Percentiles rank a stretch among this genome's conserved stretches.
phyloP scores from a whole-genome alignment of 2,797 vertebrate genomes.

The Hydrocynus forskahlii region DNA sequence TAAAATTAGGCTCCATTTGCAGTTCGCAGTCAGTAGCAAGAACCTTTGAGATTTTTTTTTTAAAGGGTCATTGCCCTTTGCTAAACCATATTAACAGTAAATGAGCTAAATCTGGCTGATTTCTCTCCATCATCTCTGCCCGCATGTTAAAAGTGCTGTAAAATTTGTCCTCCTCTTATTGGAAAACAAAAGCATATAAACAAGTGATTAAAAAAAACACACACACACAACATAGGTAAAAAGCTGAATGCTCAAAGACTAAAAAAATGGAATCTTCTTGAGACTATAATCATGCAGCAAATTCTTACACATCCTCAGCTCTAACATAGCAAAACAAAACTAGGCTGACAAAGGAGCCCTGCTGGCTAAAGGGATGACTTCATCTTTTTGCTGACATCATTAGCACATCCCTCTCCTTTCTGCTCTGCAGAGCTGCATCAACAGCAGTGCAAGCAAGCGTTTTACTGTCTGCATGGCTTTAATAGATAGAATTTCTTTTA shows the following conservation, averaged over 20 bases:
- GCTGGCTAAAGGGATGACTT: constrained; percentile 68
- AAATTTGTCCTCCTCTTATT: background rate
- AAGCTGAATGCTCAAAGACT: too few relatives aligned
- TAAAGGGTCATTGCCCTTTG: too few relatives aligned
- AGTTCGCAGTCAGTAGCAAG: too few relatives aligned
- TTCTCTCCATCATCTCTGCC: background rate
- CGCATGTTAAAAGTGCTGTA: background rate
- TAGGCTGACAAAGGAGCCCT: constrained; percentile 19
- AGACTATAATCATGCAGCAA: background rate
- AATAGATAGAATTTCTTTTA: background rate
- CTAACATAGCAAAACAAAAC: background rate
- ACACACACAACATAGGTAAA: background rate
- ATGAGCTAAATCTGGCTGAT: too few relatives aligned
- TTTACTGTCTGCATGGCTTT: constrained; percentile 37
- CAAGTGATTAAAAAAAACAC: background rate
- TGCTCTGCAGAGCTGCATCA: constrained; percentile 72
- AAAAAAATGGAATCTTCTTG: too few relatives aligned
- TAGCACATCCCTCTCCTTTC: constrained; percentile 39
- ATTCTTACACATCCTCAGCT: background rate
- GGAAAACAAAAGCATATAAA: background rate
- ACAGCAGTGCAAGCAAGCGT: constrained; percentile 68
- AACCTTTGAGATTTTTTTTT: background rate
- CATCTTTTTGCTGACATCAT: constrained; percentile 66
- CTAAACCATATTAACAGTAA: background rate
- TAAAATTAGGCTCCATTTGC: background rate